Percentiles rank a stretch among this genome's conserved stretches.
These are phyloP conservation scores for Meleagris gallopavo DNA, from an alignment of 2,113 vertebrate genomes.

Conservation along the genomic window DNA sequence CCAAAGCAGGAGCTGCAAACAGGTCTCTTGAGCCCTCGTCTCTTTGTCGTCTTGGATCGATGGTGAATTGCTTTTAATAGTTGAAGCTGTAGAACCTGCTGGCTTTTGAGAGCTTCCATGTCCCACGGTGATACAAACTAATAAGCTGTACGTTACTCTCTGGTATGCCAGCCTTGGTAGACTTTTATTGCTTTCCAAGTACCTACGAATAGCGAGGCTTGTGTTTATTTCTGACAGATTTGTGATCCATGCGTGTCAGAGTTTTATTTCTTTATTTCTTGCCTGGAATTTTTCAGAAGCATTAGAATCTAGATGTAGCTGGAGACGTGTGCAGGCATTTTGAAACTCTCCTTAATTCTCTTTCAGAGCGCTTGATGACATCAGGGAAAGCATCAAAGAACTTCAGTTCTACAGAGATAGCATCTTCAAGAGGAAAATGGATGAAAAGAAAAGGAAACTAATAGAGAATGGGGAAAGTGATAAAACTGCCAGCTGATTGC, in stretches of 20 bases:
- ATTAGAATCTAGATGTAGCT: neutral
- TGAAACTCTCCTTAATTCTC: slow-evolving; percentile 17
- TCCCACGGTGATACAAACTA: neutral
- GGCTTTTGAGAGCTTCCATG: neutral
- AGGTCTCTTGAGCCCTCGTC: neutral
- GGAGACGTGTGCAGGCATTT: rapidly evolving
- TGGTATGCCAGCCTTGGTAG: neutral
- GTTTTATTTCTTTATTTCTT: neutral
- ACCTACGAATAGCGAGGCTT: neutral
- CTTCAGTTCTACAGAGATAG: slow-evolving; percentile 91
- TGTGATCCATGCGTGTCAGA: rapidly evolving
- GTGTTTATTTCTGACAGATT: neutral
- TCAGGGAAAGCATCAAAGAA: slow-evolving; percentile 95
- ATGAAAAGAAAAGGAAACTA: slow-evolving; percentile 85
- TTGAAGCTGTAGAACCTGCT: rapidly evolving
- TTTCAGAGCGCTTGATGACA: slow-evolving; percentile 92
- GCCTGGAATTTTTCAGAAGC: rapidly evolving
- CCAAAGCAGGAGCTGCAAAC: neutral
- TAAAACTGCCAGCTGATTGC: slow-evolving; percentile 75
- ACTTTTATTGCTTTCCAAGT: neutral
- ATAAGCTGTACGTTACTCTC: neutral
- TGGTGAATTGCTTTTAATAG: neutral
- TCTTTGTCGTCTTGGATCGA: rapidly evolving
- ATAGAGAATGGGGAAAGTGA: slow-evolving; percentile 83
- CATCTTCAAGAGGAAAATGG: slow-evolving; percentile 87